These are phyloP conservation scores for Eristalis arbustorum DNA, from an alignment of 2,888 invertebrate genomes.

Conservation along the genomic window DNA sequence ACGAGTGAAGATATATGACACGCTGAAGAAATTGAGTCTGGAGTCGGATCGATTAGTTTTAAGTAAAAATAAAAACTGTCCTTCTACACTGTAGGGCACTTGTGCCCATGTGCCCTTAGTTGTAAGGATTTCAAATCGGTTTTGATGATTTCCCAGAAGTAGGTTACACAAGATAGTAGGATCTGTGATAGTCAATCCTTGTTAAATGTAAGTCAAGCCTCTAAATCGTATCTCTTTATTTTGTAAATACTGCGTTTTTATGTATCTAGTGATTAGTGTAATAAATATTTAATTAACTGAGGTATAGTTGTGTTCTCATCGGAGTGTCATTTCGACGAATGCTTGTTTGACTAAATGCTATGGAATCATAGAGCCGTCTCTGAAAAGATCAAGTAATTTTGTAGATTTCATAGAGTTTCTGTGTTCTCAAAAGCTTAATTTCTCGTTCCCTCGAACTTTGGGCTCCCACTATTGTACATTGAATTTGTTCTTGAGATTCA, in stretches of 20 bases:
- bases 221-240: not conserved
- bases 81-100: constrained; percentile 73
- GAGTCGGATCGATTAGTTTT: constrained; percentile 87
- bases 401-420: too few relatives aligned
- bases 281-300: constrained; percentile 33
- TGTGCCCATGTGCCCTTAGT: constrained; percentile 11
- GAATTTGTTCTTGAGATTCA: too few relatives aligned
- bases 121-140: constrained; percentile 17
- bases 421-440: too few relatives aligned
- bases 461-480: too few relatives aligned
- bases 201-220: constrained; percentile 34
- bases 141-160: constrained; percentile 12
- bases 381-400: too few relatives aligned
- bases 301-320: not conserved
- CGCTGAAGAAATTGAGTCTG: constrained; percentile 82
- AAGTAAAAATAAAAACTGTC: constrained; percentile 86
- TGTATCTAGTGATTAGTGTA: constrained; percentile 11
- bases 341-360: too few relatives aligned
- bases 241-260: constrained; percentile 37
- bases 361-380: too few relatives aligned
- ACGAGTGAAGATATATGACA: constrained; percentile 85
- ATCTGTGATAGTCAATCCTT: constrained; percentile 67
- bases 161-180: constrained; percentile 35
- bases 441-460: too few relatives aligned
- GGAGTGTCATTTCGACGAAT: too few relatives aligned